Evolutionary conservation across 2,797 vertebrate species (phyloP).

Genomic region (Meda fulgida): DNA sequence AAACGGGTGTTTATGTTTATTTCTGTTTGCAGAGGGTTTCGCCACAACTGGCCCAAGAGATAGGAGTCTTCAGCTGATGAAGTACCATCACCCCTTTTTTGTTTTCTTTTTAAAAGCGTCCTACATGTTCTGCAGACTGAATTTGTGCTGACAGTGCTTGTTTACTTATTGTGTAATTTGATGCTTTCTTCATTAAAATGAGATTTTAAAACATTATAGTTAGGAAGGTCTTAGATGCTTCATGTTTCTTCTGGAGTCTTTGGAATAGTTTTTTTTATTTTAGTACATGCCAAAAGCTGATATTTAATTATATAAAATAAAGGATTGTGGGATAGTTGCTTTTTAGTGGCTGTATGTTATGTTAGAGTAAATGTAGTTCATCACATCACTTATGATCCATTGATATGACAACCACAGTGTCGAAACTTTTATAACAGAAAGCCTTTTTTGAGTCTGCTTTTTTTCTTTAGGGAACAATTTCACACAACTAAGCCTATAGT

Average conservation of each 20-base stretch:
- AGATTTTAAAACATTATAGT: background rate
- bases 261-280: background rate
- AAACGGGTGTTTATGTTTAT: background rate
- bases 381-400: background rate
- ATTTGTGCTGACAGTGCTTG: background rate
- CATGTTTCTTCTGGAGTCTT: background rate
- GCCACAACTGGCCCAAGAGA: slow-evolving; percentile 95
- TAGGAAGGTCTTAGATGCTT: background rate
- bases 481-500: background rate
- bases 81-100: slow-evolving; percentile 4
- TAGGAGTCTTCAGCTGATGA: slow-evolving; percentile 65
- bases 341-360: too few relatives aligned
- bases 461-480: background rate
- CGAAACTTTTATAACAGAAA: too few relatives aligned
- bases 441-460: too few relatives aligned
- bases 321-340: too few relatives aligned
- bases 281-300: too few relatives aligned
- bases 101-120: slow-evolving; percentile 34
- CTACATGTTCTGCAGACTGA: background rate
- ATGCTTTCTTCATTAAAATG: slow-evolving; percentile 44
- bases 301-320: too few relatives aligned
- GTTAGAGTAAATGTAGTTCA: background rate
- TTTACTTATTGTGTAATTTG: slow-evolving; percentile 23
- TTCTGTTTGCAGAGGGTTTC: slow-evolving; percentile 83
- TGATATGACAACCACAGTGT: background rate